Conservation (phyloP, 2,797 vertebrate genomes). For the Thunnus albacares region DNA sequence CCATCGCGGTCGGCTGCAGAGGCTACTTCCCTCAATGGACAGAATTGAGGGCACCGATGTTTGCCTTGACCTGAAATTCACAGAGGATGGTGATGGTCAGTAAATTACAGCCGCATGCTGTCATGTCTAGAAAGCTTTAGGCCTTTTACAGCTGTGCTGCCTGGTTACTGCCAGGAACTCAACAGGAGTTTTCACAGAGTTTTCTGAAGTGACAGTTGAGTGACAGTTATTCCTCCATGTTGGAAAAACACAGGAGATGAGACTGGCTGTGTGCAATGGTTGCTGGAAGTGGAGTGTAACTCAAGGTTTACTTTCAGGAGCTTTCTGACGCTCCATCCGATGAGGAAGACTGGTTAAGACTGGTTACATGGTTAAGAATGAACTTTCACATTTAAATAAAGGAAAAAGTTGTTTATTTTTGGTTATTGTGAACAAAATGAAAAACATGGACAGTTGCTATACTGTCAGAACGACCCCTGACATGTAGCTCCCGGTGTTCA, state of each 20-base stretch:
- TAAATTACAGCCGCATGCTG: slow-evolving; percentile 4
- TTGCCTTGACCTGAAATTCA: slow-evolving; percentile 40
- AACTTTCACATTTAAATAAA: too few relatives aligned
- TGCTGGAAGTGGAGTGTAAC: too few relatives aligned
- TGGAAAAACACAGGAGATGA: neutral
- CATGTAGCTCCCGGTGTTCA: too few relatives aligned
- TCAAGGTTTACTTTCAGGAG: too few relatives aligned
- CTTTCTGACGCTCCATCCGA: too few relatives aligned
- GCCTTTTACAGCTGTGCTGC: slow-evolving; percentile 29
- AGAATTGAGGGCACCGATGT: slow-evolving; percentile 18
- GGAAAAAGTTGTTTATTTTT: too few relatives aligned
- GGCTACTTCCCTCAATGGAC: neutral
- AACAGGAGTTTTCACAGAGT: neutral
- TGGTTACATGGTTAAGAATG: too few relatives aligned
- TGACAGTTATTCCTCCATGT: neutral
- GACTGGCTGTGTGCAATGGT: neutral
- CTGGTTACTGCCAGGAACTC: slow-evolving; percentile 5
- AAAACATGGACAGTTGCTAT: neutral
- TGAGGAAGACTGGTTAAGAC: too few relatives aligned
- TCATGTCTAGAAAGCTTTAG: slow-evolving; percentile 42
- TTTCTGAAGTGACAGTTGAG: neutral
- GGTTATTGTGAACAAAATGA: neutral
- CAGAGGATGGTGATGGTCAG: slow-evolving; percentile 19
- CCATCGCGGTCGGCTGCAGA: slow-evolving; percentile 2
- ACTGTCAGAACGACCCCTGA: too few relatives aligned